A percentile compares a stretch with the other conserved stretches of the same genome.
These are phyloP conservation scores for Rhinogobio ventralis DNA, from an alignment of 2,797 vertebrate species.

Conservation along the genomic window DNA sequence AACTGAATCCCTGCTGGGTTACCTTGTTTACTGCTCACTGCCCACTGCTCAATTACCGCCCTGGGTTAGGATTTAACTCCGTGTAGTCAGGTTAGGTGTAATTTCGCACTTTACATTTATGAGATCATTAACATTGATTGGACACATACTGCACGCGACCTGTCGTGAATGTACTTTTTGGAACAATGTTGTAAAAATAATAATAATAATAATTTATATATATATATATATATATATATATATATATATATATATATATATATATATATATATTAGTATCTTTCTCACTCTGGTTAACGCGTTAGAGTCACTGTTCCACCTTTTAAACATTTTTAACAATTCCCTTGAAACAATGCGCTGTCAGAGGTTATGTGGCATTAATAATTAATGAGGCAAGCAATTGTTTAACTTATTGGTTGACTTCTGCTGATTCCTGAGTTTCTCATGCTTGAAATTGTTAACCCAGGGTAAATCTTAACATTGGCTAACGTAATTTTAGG, in stretches of 20 bases:
- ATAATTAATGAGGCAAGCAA: neutral
- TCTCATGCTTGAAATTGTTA: neutral
- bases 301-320: neutral
- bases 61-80: neutral
- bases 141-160: neutral
- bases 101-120: neutral
- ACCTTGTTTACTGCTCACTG: slow-evolving; percentile 1
- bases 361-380: neutral
- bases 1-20: slow-evolving; percentile 5
- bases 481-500: neutral
- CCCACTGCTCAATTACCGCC: neutral
- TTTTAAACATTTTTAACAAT: neutral
- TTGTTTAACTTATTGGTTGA: neutral
- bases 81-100: neutral
- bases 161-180: neutral
- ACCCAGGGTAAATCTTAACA: neutral
- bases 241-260: no score
- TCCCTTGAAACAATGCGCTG: neutral
- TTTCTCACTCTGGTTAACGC: neutral
- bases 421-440: neutral
- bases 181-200: neutral
- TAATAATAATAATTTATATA: no score
- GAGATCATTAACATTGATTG: slow-evolving; percentile 1
- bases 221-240: no score
- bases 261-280: no score